A percentile compares a stretch with the other conserved stretches of the same genome.
phyloP scores from a whole-genome alignment of 2,888 invertebrate species.

The Lottia gigantea region DNA sequence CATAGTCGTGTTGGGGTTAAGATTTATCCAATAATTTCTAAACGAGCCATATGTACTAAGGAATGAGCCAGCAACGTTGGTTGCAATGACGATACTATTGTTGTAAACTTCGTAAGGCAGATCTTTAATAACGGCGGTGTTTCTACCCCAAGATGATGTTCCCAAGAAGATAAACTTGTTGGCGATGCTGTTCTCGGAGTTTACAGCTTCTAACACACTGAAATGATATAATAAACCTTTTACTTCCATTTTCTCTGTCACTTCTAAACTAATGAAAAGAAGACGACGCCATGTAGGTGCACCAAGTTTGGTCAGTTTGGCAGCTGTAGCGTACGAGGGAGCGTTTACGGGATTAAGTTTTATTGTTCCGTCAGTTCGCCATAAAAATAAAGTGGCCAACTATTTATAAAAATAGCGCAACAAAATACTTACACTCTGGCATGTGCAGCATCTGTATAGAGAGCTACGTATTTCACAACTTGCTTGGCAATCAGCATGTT shows the following conservation, averaged over 20 bases:
- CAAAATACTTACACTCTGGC: slow-evolving; percentile 12
- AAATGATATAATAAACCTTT: not conserved
- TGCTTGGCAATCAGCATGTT: slow-evolving; percentile 44
- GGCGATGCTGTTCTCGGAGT: not conserved
- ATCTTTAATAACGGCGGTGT: slow-evolving; percentile 27
- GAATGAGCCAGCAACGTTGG: not conserved
- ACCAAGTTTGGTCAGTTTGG: too few species aligned
- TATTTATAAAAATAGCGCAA: too few species aligned
- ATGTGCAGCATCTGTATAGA: slow-evolving; percentile 46
- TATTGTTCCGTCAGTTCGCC: too few species aligned
- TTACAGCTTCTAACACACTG: not conserved
- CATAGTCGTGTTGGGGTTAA: slow-evolving; percentile 14
- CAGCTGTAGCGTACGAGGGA: too few species aligned
- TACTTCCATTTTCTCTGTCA: too few species aligned
- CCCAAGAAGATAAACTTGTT: slow-evolving; percentile 44
- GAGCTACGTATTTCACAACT: slow-evolving; percentile 44
- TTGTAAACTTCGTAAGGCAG: slow-evolving; percentile 15
- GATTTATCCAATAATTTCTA: slow-evolving; percentile 23
- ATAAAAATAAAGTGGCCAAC: too few species aligned
- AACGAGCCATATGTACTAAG: slow-evolving; percentile 15
- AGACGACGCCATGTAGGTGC: too few species aligned
- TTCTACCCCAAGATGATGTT: slow-evolving; percentile 46
- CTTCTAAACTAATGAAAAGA: too few species aligned
- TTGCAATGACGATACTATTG: slow-evolving; percentile 26
- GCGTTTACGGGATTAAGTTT: too few species aligned